These are phyloP conservation scores for Scolanthus callimorphus DNA, from an alignment of 92 coral and sea anemone species.

Conservation along the genomic window DNA sequence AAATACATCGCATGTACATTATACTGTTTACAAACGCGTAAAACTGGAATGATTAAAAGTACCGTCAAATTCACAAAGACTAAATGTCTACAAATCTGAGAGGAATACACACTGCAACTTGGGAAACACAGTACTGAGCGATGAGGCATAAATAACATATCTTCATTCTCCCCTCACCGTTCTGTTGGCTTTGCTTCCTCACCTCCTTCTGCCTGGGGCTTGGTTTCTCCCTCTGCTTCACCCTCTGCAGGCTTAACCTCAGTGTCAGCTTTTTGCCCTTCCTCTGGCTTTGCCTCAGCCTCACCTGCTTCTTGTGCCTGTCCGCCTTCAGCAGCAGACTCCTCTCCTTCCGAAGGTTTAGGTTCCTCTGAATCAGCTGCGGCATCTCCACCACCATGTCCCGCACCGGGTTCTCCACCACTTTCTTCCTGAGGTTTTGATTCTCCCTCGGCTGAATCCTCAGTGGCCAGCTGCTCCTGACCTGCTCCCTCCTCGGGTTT, in stretches of 20 bases:
- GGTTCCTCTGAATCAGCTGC: background rate
- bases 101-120: no score
- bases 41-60: no score
- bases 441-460: conserved; percentile 12
- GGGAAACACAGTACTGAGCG: no score
- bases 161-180: conserved; percentile 14
- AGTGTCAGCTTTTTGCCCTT: conserved; percentile 9
- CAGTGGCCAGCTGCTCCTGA: background rate
- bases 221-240: conserved; percentile 22
- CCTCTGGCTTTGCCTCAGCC: conserved; percentile 16
- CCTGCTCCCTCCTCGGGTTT: background rate
- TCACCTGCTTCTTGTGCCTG: background rate
- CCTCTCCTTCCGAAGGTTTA: conserved; percentile 11
- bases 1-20: no score
- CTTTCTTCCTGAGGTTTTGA: conserved; percentile 1
- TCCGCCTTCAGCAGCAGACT: background rate
- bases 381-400: background rate
- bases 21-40: no score
- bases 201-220: conserved; percentile 15
- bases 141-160: no score
- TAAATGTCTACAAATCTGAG: no score
- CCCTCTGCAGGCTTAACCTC: conserved; percentile 25
- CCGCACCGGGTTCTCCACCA: background rate
- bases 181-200: conserved; percentile 48
- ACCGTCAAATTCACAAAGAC: no score